Evolutionary conservation across 2,113 vertebrate species (phyloP).

Genomic region (Dicerorhinus sumatrensis): DNA sequence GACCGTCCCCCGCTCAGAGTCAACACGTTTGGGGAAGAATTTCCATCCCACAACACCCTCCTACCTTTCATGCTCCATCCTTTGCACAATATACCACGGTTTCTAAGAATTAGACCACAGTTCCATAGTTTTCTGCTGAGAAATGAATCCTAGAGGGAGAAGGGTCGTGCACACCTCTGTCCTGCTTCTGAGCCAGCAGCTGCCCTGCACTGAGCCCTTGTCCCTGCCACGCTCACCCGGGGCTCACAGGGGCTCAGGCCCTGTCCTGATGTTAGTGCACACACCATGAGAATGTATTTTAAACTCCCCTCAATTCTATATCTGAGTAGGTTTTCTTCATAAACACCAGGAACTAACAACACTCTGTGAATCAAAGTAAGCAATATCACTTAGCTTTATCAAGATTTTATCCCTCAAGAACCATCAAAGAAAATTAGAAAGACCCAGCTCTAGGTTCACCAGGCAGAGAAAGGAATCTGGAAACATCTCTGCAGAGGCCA

Average conservation of each 20-base stretch:
- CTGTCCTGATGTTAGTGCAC: not conserved
- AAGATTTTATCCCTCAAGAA: too few relatives aligned
- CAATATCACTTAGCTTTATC: not conserved
- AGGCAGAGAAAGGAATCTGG: not conserved
- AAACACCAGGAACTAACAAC: not conserved
- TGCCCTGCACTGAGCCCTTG: accelerated
- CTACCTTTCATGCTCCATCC: too few relatives aligned
- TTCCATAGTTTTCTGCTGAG: not conserved
- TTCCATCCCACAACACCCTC: not conserved
- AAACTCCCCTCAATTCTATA: not conserved
- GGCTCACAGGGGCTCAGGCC: not conserved
- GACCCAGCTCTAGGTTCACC: not conserved
- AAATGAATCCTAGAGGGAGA: not conserved
- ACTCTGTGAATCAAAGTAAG: not conserved
- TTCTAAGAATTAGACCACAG: not conserved
- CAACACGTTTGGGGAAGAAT: not conserved
- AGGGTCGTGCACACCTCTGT: accelerated
- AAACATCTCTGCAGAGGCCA: not conserved
- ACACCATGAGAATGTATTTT: not conserved
- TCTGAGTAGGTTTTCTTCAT: not conserved
- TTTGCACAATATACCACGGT: not conserved
- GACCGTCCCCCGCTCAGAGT: not conserved
- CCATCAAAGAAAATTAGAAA: not conserved
- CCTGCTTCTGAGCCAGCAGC: not conserved
- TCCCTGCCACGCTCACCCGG: accelerated